Conservation (phyloP, 64 coral and sea anemone species). For the Montipora foliosa region DNA sequence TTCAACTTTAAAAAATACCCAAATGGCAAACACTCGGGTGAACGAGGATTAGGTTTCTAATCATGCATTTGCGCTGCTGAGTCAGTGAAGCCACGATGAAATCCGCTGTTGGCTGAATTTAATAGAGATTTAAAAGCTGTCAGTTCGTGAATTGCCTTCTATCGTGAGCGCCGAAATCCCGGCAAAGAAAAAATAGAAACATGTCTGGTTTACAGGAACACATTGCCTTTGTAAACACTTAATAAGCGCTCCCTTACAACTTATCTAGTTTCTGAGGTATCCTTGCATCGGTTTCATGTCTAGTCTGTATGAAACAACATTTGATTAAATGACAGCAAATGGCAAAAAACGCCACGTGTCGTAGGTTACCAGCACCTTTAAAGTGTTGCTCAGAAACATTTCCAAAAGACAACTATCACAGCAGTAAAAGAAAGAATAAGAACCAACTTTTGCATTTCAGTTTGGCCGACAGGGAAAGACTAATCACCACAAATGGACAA, state of each 20-base stretch:
- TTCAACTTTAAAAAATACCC: not conserved
- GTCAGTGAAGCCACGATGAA: too few relatives aligned
- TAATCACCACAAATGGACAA: not conserved
- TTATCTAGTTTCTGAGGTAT: constrained; percentile 2
- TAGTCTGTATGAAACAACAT: not conserved
- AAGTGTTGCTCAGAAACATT: constrained; percentile 2
- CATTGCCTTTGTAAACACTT: constrained; percentile 4
- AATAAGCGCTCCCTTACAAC: constrained; percentile 11
- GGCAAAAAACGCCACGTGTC: constrained; percentile 2
- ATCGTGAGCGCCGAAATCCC: too few relatives aligned
- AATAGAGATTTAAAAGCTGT: too few relatives aligned
- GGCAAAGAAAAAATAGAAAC: too few relatives aligned
- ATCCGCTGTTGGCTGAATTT: too few relatives aligned
- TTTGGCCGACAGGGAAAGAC: not conserved
- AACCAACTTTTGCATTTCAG: not conserved
- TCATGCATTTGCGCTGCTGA: too few relatives aligned
- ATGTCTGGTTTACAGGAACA: not conserved
- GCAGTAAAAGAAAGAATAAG: not conserved
- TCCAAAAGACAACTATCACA: not conserved
- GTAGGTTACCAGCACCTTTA: not conserved
- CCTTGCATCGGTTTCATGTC: not conserved
- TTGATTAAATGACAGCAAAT: not conserved
- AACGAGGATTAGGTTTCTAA: too few relatives aligned
- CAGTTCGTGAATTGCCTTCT: too few relatives aligned
- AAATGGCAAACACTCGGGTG: not conserved